Base-by-base conservation (phyloP, 1,140 invertebrate genomes). In the Ephestia elutella region DNA sequence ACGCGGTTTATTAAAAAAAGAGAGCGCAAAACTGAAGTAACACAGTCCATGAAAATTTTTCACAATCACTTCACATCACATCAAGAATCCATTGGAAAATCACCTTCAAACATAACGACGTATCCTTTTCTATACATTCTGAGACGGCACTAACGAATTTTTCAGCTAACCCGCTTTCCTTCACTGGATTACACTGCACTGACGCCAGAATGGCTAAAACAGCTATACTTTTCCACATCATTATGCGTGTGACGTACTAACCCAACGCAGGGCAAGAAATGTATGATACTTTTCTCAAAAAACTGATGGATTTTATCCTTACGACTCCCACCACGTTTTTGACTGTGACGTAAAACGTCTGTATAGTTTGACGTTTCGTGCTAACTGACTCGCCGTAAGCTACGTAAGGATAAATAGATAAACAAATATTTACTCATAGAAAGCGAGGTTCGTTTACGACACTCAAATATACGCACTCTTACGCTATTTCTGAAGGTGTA, bases 381-480 rank as follows among this genome's bases (percentile, higher is more conserved):
- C 74, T 83, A 82, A 87, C 73, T 81, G 82, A 76, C 76, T 57
- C 70, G 54, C 65, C 63, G 61, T 73, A 73, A 74, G 66, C 58
- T 61, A 72, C 67, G 71, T 76, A 74, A 82, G 81, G 82, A 80
- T 87, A 87, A 88, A 80, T 86, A 85, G 80, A 83, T 80, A 78
- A 83, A 86, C 74, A 88, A 88, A 88, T 88, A 87, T 88, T 87
- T 71, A 68, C 73, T 80, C 70, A 74, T 86, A 88, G 86, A 88
- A 88, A 88, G 86, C 73, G 80, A 78, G 75, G 79, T 83, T 83
- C 82, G 53, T 76, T 78, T 74, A 78, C 73, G 68, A 69, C 67
- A 79, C 72, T 55, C 55, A 71, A 72, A 74, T 73, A 76, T 73
- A 76, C 70, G 57, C 62, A 67, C 68, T 78, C 38, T 71, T 80